Percentiles rank a stretch among this genome's conserved stretches.
Evolutionary conservation across 2,797 vertebrate species (phyloP).

Genomic region (Malurus splendens): DNA sequence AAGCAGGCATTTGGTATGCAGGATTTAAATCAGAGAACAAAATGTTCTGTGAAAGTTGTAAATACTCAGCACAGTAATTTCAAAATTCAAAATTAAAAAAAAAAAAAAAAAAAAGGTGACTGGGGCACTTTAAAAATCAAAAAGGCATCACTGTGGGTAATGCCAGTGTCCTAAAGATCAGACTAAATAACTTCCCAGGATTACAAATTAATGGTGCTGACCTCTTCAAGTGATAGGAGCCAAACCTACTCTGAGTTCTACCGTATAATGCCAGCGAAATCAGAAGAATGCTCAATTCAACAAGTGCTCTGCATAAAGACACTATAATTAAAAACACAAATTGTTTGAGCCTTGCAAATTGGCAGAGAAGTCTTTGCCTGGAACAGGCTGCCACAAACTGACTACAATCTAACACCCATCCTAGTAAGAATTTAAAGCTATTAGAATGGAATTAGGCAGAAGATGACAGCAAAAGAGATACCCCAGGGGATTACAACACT

Average conservation of each 20-base stretch:
- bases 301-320: neutral
- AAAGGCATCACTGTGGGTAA: neutral
- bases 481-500: neutral
- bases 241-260: neutral
- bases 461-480: neutral
- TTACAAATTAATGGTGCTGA: neutral
- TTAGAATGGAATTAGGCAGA: neutral
- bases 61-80: neutral
- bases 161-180: neutral
- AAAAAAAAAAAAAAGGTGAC: neutral
- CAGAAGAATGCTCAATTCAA: neutral
- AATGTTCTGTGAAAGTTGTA: conserved; percentile 26
- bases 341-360: neutral
- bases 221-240: neutral
- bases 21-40: conserved; percentile 41
- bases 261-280: neutral
- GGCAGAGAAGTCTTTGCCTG: neutral
- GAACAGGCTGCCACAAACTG: neutral
- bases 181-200: neutral
- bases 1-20: conserved; percentile 17
- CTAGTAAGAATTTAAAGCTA: neutral
- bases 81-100: neutral
- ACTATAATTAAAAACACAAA: neutral
- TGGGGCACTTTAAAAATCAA: neutral
- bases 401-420: neutral